Conservation (phyloP, 2,888 invertebrate species). For the Strigamia crassipes region DNA sequence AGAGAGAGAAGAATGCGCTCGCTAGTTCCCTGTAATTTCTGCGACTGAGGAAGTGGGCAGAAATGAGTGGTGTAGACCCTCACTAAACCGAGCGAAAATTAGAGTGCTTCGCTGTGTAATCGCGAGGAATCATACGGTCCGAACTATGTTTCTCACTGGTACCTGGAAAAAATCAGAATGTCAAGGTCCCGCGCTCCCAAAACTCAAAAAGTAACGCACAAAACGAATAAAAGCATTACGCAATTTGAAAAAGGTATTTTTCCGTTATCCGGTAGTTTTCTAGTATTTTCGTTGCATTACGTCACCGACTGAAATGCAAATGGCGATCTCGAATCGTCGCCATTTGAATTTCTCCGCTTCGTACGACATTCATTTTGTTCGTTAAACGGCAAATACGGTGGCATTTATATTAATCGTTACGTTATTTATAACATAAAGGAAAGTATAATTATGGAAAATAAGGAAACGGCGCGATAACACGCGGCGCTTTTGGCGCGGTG, state of each 20-base stretch:
- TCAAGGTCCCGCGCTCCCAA: background rate
- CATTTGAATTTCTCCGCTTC: too few species aligned
- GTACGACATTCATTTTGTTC: too few species aligned
- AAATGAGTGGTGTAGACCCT: slow-evolving; percentile 37
- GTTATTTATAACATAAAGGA: too few species aligned
- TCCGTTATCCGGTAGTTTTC: too few species aligned
- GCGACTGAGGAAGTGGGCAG: slow-evolving; percentile 39
- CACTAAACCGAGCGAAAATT: slow-evolving; percentile 41
- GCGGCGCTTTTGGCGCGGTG: background rate
- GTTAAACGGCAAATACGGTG: too few species aligned
- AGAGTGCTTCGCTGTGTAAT: slow-evolving; percentile 29
- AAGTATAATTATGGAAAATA: too few species aligned
- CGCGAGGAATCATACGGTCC: slow-evolving; percentile 38
- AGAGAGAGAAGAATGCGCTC: slow-evolving; percentile 19
- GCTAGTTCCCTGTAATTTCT: slow-evolving; percentile 29
- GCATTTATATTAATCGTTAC: too few species aligned
- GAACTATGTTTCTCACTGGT: slow-evolving; percentile 15
- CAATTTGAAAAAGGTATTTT: too few species aligned
- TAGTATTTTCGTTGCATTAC: too few species aligned
- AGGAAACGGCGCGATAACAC: too few species aligned
- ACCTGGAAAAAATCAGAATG: background rate
- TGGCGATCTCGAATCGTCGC: too few species aligned
- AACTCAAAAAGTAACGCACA: background rate
- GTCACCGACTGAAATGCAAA: too few species aligned
- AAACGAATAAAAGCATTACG: background rate